Evolutionary conservation across 2,113 vertebrate species (phyloP).

Genomic region (Plestiodon gilberti): DNA sequence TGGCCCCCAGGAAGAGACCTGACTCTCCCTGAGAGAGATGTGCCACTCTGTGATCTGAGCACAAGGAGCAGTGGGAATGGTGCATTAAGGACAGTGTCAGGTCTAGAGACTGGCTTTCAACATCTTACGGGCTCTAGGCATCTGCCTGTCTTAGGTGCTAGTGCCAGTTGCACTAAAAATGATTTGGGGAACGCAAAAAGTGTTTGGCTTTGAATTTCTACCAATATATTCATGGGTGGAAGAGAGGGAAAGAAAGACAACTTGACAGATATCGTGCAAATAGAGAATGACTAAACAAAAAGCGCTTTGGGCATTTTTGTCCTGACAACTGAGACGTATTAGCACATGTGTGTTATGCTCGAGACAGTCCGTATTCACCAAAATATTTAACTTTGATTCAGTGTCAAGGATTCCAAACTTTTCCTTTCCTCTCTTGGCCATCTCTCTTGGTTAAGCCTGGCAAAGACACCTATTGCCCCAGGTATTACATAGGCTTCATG

Average conservation of each 20-base stretch:
- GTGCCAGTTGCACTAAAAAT: not conserved
- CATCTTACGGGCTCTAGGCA: not conserved
- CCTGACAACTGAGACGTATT: not conserved
- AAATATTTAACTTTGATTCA: constrained; percentile 2
- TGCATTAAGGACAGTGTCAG: not conserved
- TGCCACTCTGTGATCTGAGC: not conserved
- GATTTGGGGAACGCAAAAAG: not conserved
- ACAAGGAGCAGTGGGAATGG: not conserved
- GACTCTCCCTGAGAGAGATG: not conserved
- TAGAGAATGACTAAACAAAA: not conserved
- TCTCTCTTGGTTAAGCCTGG: constrained; percentile 17
- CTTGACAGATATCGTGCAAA: not conserved
- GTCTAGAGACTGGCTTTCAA: not conserved
- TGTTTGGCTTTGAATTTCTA: not conserved
- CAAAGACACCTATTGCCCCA: constrained; percentile 18
- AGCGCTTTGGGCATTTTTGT: not conserved
- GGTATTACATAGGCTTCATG: constrained; percentile 19
- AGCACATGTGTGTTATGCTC: not conserved
- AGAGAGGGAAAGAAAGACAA: not conserved
- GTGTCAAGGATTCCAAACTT: constrained; percentile 1
- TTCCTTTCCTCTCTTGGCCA: constrained; percentile 23
- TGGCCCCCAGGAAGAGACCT: not conserved
- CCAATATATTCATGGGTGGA: not conserved
- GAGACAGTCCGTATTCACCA: not conserved
- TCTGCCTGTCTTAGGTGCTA: not conserved